Percentiles rank a stretch among this genome's conserved stretches.
phyloP scores from a whole-genome alignment of 2,888 invertebrate species.

The Litoditis marina region DNA sequence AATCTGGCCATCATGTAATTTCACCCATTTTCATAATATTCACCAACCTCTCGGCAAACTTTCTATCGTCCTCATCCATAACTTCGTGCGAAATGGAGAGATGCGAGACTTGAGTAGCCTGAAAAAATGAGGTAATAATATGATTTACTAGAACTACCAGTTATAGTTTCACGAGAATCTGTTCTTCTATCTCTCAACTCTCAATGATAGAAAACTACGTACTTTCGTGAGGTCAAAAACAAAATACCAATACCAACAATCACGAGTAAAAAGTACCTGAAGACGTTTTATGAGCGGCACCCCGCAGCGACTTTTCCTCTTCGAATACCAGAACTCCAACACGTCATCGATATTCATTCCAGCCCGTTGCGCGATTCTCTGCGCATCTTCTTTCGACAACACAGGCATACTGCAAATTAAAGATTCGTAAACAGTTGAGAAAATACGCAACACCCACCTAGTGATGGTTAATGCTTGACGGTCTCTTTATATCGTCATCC shows the following conservation, averaged over 20 bases:
- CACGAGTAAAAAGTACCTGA: no score
- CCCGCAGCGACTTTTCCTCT: slow-evolving; percentile 88
- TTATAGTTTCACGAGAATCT: background rate
- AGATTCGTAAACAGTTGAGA: no score
- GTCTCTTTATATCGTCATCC: background rate
- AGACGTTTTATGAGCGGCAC: slow-evolving; percentile 84
- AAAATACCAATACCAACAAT: no score
- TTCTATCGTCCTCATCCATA: slow-evolving; percentile 11
- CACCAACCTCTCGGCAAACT: background rate
- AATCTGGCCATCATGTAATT: no score
- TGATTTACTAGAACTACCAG: background rate
- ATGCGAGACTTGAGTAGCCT: background rate
- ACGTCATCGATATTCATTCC: slow-evolving; percentile 73
- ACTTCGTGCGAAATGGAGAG: background rate
- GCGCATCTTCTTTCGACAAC: slow-evolving; percentile 27
- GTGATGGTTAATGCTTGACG: no score
- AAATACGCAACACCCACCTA: no score
- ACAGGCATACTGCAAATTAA: slow-evolving; percentile 46
- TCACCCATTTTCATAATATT: no score
- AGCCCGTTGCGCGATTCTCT: slow-evolving; percentile 22
- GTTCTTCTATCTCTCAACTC: background rate
- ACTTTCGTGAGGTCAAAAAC: no score
- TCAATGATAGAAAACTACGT: no score
- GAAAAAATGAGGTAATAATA: no score
- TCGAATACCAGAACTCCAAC: slow-evolving; percentile 94